Conservation (phyloP, 2,113 vertebrate species). For the Nasalis larvatus region DNA sequence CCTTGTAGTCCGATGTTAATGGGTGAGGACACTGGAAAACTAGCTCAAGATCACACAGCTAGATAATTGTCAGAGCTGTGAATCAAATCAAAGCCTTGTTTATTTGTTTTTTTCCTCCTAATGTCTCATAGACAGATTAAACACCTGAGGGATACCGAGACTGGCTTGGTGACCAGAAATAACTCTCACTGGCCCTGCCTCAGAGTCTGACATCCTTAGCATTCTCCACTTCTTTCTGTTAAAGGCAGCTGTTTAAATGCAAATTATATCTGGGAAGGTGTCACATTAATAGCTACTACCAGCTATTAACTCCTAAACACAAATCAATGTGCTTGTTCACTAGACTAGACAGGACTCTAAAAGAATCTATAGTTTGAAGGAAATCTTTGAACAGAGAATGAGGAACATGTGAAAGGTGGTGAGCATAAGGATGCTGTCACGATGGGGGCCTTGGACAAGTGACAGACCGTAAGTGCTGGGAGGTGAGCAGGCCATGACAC, state of each 20-base stretch:
- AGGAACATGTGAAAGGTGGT: background rate
- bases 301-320: slow-evolving; percentile 71
- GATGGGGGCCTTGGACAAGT: background rate
- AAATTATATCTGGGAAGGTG: slow-evolving; percentile 64
- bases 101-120: slow-evolving; percentile 28
- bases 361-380: background rate
- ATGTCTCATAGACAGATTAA: slow-evolving; percentile 23
- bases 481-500: background rate
- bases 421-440: background rate
- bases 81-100: slow-evolving; percentile 49
- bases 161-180: background rate
- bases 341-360: slow-evolving; percentile 13
- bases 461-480: background rate
- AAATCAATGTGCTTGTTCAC: slow-evolving; percentile 65
- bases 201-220: slow-evolving; percentile 4
- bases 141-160: slow-evolving; percentile 24
- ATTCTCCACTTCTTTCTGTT: slow-evolving; percentile 17
- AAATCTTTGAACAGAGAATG: slow-evolving; percentile 17
- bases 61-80: background rate
- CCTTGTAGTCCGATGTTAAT: background rate
- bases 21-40: background rate
- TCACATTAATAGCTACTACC: slow-evolving; percentile 66
- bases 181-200: background rate
- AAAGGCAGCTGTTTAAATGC: slow-evolving; percentile 72
- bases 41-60: slow-evolving; percentile 14